Conservation (phyloP, 2,888 invertebrate genomes). For the Minunthozetes semirufus region DNA sequence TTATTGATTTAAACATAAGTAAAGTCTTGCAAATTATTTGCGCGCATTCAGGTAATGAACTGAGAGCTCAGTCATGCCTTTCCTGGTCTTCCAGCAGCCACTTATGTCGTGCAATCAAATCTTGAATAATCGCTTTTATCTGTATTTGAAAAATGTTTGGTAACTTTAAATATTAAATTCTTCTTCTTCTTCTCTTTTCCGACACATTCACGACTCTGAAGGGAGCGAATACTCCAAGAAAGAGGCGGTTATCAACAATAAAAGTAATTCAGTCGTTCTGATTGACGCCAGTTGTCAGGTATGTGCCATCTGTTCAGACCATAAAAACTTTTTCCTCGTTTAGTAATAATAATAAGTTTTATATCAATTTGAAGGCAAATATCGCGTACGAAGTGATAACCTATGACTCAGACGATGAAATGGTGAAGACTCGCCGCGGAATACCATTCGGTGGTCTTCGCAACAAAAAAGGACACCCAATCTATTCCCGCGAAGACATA, state of each 20-base stretch:
- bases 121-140: too few relatives aligned
- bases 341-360: neutral
- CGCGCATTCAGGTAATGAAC: too few relatives aligned
- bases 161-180: too few relatives aligned
- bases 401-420: constrained; percentile 72
- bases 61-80: too few relatives aligned
- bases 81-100: too few relatives aligned
- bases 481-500: constrained; percentile 79
- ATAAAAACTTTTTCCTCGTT: neutral
- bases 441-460: constrained; percentile 38
- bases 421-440: constrained; percentile 57
- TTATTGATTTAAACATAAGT: too few relatives aligned
- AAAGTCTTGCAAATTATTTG: too few relatives aligned
- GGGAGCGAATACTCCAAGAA: neutral
- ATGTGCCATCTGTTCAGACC: neutral
- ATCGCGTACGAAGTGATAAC: constrained; percentile 55
- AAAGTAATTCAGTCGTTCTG: neutral
- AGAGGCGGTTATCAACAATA: neutral
- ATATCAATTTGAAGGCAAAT: neutral
- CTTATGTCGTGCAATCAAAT: too few relatives aligned
- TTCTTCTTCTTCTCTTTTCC: too few relatives aligned
- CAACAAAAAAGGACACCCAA: constrained; percentile 45
- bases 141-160: too few relatives aligned
- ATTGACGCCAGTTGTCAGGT: constrained; percentile 8
- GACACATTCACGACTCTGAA: neutral